phyloP scores from a whole-genome alignment of 2,888 invertebrate genomes.

The Cerceris ruficornis region DNA sequence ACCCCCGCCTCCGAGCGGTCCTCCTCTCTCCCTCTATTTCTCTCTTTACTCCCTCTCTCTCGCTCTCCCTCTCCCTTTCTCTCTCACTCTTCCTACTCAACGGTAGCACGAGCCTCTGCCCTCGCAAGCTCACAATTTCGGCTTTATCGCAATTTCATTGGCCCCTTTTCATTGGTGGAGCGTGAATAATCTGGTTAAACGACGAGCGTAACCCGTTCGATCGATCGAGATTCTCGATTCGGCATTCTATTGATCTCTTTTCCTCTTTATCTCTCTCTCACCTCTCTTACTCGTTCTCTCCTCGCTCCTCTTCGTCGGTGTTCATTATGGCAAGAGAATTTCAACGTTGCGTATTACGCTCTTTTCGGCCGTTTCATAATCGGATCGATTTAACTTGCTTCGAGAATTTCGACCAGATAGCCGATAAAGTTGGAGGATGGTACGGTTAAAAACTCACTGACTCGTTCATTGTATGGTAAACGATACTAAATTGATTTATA shows the following conservation, averaged over 20 bases:
- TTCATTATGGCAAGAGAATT: conserved; percentile 51
- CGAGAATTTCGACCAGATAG: background rate
- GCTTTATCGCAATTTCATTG: conserved; percentile 75
- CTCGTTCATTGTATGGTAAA: too few relatives aligned
- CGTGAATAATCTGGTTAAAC: conserved; percentile 70
- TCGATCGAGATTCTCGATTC: conserved; percentile 57
- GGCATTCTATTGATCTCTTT: conserved; percentile 37
- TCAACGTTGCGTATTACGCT: conserved; percentile 19
- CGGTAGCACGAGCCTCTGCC: background rate
- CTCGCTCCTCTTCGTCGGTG: conserved; percentile 24
- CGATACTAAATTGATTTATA: too few relatives aligned
- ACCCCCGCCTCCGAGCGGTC: conserved; percentile 31
- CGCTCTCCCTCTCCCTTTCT: conserved; percentile 2
- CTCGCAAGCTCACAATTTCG: conserved; percentile 65
- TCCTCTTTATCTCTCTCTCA: background rate
- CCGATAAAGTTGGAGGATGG: too few relatives aligned
- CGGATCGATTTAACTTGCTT: conserved; percentile 3
- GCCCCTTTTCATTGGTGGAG: conserved; percentile 67
- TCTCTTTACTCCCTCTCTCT: background rate
- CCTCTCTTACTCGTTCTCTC: background rate
- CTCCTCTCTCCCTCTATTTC: conserved; percentile 12
- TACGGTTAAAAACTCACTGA: too few relatives aligned
- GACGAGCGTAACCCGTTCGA: conserved; percentile 53
- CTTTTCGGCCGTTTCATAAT: conserved; percentile 25
- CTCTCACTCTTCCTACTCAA: conserved; percentile 4